Percentiles rank a stretch among this genome's conserved stretches.
Conservation (phyloP, 2,113 vertebrate genomes). For the Rhizomys pruinosus region DNA sequence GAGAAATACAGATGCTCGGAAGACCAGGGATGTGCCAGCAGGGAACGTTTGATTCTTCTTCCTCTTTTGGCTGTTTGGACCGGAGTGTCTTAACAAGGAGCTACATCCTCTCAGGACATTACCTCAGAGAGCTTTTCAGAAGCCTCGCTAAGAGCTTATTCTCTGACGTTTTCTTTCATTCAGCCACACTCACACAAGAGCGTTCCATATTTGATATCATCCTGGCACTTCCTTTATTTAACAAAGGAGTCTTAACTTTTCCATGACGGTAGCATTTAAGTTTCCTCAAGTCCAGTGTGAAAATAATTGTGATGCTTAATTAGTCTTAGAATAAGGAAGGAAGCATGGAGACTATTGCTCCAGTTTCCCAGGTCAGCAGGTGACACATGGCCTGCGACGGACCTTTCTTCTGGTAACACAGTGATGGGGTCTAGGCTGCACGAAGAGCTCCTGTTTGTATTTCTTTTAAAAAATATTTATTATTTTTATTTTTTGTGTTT, state of each 20-base stretch:
- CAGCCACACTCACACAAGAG: conserved; percentile 25
- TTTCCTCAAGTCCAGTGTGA: conserved; percentile 50
- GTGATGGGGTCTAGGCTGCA: background rate
- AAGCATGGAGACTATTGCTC: conserved; percentile 19
- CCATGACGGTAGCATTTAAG: conserved; percentile 20
- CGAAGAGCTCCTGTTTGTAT: background rate
- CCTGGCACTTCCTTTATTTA: conserved; percentile 50
- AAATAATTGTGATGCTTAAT: conserved; percentile 45
- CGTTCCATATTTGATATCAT: conserved; percentile 61
- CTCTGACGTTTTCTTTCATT: conserved; percentile 14
- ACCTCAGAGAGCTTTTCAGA: conserved; percentile 41
- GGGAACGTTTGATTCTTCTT: background rate
- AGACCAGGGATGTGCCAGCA: background rate
- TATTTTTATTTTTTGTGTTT: no score
- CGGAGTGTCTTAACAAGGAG: background rate
- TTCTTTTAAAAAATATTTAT: background rate
- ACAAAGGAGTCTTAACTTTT: conserved; percentile 69
- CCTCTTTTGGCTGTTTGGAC: background rate
- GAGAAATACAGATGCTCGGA: background rate
- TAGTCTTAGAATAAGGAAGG: conserved; percentile 65
- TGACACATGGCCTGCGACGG: background rate
- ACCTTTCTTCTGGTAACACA: background rate
- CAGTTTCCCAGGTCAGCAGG: background rate
- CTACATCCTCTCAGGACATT: conserved; percentile 45
- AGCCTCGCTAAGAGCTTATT: background rate